Evolutionary conservation across 1,140 invertebrate genomes (phyloP).

Genomic region (Zophobas morio): DNA sequence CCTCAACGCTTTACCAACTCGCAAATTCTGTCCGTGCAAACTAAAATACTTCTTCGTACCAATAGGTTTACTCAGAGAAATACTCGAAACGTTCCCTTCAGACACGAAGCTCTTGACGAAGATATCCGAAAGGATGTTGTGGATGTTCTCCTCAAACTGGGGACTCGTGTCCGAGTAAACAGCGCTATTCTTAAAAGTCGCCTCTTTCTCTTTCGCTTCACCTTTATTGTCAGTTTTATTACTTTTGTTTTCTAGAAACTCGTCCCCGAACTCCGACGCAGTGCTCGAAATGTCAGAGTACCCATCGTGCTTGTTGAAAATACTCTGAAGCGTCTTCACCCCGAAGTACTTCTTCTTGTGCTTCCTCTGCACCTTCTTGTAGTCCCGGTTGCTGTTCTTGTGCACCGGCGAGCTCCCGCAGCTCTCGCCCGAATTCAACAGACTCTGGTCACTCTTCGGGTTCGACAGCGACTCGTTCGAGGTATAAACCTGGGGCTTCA

Average conservation of each 20-base stretch:
- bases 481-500: slow-evolving; percentile 54
- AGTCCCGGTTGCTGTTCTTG: slow-evolving; percentile 59
- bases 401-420: slow-evolving; percentile 65
- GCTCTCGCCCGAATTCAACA: slow-evolving; percentile 64
- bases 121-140: slow-evolving; percentile 65
- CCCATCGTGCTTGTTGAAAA: slow-evolving; percentile 66
- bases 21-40: slow-evolving; percentile 62
- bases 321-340: slow-evolving; percentile 68
- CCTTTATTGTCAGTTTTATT: slow-evolving; percentile 28
- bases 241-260: slow-evolving; percentile 44
- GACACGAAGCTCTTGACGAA: slow-evolving; percentile 62
- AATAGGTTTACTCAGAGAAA: slow-evolving; percentile 56
- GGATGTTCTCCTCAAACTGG: slow-evolving; percentile 67
- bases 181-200: slow-evolving; percentile 48
- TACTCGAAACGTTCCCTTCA: slow-evolving; percentile 47
- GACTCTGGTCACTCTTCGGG: slow-evolving; percentile 66
- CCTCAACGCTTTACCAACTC: slow-evolving; percentile 65
- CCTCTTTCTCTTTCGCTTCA: slow-evolving; percentile 13
- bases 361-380: slow-evolving; percentile 64
- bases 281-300: slow-evolving; percentile 67
- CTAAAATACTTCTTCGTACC: slow-evolving; percentile 64
- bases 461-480: slow-evolving; percentile 64
- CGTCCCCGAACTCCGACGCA: slow-evolving; percentile 64
- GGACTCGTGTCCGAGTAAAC: slow-evolving; percentile 62
- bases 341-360: slow-evolving; percentile 67